A percentile compares a stretch with the other conserved stretches of the same genome.
Conservation (phyloP, 2,797 vertebrate species). For the Manis javanica region DNA sequence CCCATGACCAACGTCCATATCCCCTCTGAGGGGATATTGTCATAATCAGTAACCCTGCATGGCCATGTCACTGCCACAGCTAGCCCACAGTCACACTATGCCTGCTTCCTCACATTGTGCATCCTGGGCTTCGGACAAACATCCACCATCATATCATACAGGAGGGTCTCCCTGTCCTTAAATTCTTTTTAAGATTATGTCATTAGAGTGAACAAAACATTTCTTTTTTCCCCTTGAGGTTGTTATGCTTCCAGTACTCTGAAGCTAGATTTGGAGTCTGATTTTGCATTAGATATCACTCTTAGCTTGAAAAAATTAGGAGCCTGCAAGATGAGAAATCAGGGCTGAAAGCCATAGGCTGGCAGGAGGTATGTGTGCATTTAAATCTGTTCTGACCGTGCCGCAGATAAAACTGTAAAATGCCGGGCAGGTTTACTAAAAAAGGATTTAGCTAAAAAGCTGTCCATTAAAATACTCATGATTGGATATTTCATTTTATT, state of each 20-base stretch:
- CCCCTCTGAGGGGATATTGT: too few species aligned
- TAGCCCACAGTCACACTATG: too few species aligned
- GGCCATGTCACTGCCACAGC: fast-evolving
- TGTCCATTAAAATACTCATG: fast-evolving
- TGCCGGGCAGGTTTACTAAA: background rate
- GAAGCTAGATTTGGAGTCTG: background rate
- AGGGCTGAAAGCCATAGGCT: background rate
- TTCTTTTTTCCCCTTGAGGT: background rate
- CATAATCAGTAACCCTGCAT: background rate
- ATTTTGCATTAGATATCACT: background rate
- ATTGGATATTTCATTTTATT: background rate
- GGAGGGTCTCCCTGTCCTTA: too few species aligned
- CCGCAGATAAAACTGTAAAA: background rate
- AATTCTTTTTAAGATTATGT: background rate
- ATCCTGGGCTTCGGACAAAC: background rate
- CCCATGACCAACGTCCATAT: too few species aligned
- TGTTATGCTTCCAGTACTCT: background rate
- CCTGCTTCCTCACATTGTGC: background rate
- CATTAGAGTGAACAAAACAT: background rate
- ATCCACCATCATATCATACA: fast-evolving
- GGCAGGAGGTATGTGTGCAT: background rate
- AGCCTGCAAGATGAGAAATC: background rate
- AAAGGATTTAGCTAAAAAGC: background rate
- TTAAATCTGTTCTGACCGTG: background rate
- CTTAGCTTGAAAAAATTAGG: background rate